Evolutionary conservation across 2,888 invertebrate genomes (phyloP).

Genomic region (Spicauda simplicius): DNA sequence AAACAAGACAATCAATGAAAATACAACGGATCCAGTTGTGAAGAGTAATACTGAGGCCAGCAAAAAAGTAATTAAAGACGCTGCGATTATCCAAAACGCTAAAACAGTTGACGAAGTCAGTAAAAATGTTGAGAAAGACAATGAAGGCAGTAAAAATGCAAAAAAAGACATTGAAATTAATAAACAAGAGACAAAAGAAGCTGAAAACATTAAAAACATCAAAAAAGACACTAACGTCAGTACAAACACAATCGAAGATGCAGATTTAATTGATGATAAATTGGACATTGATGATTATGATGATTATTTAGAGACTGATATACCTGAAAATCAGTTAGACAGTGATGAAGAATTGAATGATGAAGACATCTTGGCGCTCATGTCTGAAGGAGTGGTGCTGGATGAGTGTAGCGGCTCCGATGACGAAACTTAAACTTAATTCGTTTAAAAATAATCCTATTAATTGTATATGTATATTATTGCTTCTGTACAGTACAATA

Average conservation of each 20-base stretch:
- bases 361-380: conserved; percentile 66
- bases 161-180: not conserved
- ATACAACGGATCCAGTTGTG: not conserved
- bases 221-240: not conserved
- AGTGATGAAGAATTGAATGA: conserved; percentile 69
- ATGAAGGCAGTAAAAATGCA: not conserved
- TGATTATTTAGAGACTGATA: conserved; percentile 6
- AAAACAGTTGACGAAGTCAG: not conserved
- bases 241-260: not conserved
- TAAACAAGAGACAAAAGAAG: not conserved
- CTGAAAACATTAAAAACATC: not conserved
- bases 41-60: not conserved
- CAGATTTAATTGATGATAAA: not conserved
- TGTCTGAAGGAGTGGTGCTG: conserved; percentile 67
- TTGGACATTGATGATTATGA: not conserved
- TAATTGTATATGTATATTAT: not conserved
- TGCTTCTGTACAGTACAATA: too few relatives aligned
- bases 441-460: not conserved
- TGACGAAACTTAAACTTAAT: conserved; percentile 49
- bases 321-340: conserved; percentile 38
- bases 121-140: not conserved
- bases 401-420: conserved; percentile 73
- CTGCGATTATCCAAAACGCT: too few relatives aligned
- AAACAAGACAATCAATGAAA: not conserved
- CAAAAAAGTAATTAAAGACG: not conserved